phyloP scores from a whole-genome alignment of 2,797 vertebrate genomes.

The Novumbra hubbsi region DNA sequence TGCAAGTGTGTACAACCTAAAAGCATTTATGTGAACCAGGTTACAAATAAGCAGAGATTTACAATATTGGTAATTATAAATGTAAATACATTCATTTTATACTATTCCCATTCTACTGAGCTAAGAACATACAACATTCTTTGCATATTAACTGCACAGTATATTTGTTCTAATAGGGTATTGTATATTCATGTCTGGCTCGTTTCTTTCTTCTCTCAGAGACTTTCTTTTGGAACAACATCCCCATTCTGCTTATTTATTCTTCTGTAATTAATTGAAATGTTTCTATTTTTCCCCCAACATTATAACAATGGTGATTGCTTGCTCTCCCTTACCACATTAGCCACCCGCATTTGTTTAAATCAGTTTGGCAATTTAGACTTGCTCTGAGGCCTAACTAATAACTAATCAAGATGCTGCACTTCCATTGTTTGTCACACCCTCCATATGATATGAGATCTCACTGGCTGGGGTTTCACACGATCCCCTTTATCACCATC shows the following conservation, averaged over 20 bases:
- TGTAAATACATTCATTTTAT: neutral
- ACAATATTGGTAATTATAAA: neutral
- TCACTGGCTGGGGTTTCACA: conserved; percentile 47
- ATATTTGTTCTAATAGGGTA: neutral
- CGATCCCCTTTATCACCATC: conserved; percentile 34
- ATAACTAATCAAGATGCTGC: conserved; percentile 54
- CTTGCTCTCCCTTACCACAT: conserved; percentile 27
- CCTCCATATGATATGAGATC: conserved; percentile 41
- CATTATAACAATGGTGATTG: conserved; percentile 48
- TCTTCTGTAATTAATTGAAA: conserved; percentile 50
- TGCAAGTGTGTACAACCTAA: neutral
- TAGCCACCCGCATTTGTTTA: conserved; percentile 60
- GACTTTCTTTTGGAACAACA: conserved; percentile 40
- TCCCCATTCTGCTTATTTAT: conserved; percentile 51
- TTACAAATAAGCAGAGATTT: neutral
- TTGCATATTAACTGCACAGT: neutral
- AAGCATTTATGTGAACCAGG: neutral
- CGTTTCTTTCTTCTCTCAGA: conserved; percentile 35
- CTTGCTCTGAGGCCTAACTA: conserved; percentile 38
- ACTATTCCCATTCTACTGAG: neutral
- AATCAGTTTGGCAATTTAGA: conserved; percentile 46
- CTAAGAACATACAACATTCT: neutral
- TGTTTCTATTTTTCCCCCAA: conserved; percentile 24
- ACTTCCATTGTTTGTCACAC: conserved; percentile 51
- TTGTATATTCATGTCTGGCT: conserved; percentile 19